A percentile compares a stretch with the other conserved stretches of the same genome.
Conservation (phyloP, 2,888 invertebrate species). For the Eristalis intricaria region DNA sequence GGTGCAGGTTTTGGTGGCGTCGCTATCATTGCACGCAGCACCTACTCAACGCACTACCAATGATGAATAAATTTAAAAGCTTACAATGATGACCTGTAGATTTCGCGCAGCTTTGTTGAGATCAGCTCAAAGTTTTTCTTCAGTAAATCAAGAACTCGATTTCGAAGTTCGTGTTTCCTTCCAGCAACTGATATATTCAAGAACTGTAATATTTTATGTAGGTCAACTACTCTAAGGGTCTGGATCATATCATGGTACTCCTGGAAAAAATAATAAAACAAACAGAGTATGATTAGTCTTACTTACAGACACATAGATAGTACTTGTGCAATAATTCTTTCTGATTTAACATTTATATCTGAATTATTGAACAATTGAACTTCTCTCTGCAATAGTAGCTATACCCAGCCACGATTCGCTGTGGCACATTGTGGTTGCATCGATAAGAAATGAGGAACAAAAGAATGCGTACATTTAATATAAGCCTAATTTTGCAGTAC, state of each 20-base stretch:
- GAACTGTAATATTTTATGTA: slow-evolving; percentile 91
- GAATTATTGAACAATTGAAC: too few species aligned
- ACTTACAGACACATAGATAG: background rate
- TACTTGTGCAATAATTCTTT: background rate
- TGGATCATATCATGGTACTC: slow-evolving; percentile 81
- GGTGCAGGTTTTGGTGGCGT: too few species aligned
- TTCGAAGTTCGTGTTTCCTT: slow-evolving; percentile 89
- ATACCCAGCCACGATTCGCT: too few species aligned
- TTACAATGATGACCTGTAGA: slow-evolving; percentile 79
- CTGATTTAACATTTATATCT: too few species aligned
- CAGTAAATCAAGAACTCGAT: slow-evolving; percentile 87
- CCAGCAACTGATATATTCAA: slow-evolving; percentile 91
- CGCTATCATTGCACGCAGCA: too few species aligned
- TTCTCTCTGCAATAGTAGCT: too few species aligned
- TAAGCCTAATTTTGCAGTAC: too few species aligned
- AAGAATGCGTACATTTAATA: too few species aligned
- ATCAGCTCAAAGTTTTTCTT: slow-evolving; percentile 85
- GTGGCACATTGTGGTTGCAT: too few species aligned
- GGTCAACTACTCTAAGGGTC: slow-evolving; percentile 90
- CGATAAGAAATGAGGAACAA: too few species aligned
- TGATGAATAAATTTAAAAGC: slow-evolving; percentile 40
- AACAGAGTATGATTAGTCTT: background rate
- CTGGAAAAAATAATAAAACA: slow-evolving; percentile 66
- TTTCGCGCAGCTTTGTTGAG: slow-evolving; percentile 84
- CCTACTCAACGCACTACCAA: too few species aligned